phyloP scores from a whole-genome alignment of 1,140 invertebrate species.

The Drosophila littoralis region DNA sequence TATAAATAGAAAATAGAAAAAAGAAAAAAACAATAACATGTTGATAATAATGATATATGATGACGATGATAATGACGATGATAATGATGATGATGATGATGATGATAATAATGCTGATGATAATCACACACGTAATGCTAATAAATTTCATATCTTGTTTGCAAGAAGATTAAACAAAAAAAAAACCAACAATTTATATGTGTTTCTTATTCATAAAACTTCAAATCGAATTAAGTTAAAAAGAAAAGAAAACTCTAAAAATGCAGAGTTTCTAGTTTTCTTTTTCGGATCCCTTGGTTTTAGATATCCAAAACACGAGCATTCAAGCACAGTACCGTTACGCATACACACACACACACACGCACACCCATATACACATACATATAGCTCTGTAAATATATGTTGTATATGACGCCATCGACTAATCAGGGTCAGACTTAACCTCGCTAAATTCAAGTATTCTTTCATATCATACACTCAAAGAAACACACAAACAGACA shows the following conservation, averaged over 20 bases:
- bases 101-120: slow-evolving; percentile 47
- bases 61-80: slow-evolving; percentile 13
- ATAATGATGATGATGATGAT: slow-evolving; percentile 38
- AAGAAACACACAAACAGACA: background rate
- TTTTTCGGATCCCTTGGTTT: slow-evolving; percentile 8
- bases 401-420: background rate
- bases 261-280: background rate
- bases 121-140: slow-evolving; percentile 48
- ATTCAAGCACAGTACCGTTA: slow-evolving; percentile 8
- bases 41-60: slow-evolving; percentile 15
- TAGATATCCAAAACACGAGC: slow-evolving; percentile 4
- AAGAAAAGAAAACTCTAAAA: background rate
- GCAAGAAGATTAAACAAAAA: slow-evolving; percentile 73
- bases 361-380: background rate
- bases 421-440: background rate
- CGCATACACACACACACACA: slow-evolving; percentile 10
- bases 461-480: slow-evolving; percentile 3
- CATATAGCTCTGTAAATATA: background rate
- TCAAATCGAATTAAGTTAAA: background rate
- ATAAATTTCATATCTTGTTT: slow-evolving; percentile 74
- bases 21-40: slow-evolving; percentile 4
- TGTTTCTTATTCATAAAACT: slow-evolving; percentile 70
- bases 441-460: background rate
- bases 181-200: slow-evolving; percentile 62
- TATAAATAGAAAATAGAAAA: slow-evolving; percentile 11